These are phyloP conservation scores for Parauchenoglanis ngamensis DNA, from an alignment of 2,797 vertebrate genomes.

Conservation along the genomic window DNA sequence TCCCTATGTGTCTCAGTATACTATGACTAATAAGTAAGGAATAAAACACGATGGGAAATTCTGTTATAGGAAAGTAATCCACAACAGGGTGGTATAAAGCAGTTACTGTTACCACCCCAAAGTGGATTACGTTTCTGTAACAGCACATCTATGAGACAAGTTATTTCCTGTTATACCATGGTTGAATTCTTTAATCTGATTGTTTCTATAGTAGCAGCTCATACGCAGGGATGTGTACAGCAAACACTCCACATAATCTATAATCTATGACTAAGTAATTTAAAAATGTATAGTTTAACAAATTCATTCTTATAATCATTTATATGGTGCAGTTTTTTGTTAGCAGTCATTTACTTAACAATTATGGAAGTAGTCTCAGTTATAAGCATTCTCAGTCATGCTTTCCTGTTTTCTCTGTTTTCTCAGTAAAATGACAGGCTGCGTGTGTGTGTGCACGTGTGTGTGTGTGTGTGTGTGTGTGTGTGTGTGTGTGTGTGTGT, in stretches of 20 bases:
- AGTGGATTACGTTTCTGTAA: not conserved
- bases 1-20: not conserved
- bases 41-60: not conserved
- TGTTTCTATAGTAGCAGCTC: not conserved
- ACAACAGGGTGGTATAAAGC: not conserved
- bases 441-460: no score
- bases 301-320: not conserved
- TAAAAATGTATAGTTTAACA: not conserved
- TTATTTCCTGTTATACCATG: not conserved
- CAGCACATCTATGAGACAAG: not conserved
- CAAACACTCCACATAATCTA: not conserved
- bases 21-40: not conserved
- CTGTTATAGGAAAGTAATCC: not conserved
- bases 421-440: no score
- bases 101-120: not conserved
- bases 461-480: no score
- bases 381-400: no score
- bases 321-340: no score
- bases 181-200: constrained; percentile 14
- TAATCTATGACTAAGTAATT: not conserved
- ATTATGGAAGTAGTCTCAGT: no score
- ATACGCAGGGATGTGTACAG: not conserved
- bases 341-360: no score
- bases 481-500: no score
- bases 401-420: no score